A percentile compares a stretch with the other conserved stretches of the same genome.
phyloP scores from a whole-genome alignment of 2,113 vertebrate genomes.

The Cryptotis parvus region DNA sequence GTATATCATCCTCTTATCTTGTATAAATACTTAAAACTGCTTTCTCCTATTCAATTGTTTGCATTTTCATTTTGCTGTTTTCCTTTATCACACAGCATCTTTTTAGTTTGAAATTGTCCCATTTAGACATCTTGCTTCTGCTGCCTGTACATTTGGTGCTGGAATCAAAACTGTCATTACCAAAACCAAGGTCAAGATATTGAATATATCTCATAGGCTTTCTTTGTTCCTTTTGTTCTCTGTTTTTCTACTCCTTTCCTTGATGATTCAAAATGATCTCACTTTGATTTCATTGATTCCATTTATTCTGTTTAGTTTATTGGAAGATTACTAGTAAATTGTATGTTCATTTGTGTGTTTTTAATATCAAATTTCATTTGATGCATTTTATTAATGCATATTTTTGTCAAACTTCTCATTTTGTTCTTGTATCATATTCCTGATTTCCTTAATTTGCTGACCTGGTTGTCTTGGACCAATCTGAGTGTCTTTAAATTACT shows the following conservation, averaged over 20 bases:
- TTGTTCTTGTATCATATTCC: background rate
- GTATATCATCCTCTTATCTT: background rate
- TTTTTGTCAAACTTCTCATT: background rate
- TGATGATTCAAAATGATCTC: background rate
- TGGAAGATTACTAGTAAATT: background rate
- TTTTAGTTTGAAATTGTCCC: background rate
- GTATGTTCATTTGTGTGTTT: background rate
- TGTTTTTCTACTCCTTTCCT: background rate
- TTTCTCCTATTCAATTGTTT: background rate
- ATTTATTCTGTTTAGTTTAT: background rate
- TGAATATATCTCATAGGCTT: background rate
- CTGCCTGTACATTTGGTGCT: background rate
- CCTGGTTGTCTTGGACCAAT: background rate
- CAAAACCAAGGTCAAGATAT: background rate
- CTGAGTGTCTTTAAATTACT: background rate
- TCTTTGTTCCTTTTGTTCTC: background rate
- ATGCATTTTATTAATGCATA: background rate
- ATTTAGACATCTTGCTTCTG: background rate
- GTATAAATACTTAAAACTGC: background rate
- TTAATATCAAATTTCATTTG: background rate
- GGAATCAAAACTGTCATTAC: background rate
- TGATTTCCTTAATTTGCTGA: background rate
- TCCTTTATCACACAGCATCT: background rate
- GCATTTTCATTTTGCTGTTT: background rate
- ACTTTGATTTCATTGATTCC: background rate